Evolutionary conservation across 2,113 vertebrate species (phyloP).

Genomic region (Telmatochromis sp.): DNA sequence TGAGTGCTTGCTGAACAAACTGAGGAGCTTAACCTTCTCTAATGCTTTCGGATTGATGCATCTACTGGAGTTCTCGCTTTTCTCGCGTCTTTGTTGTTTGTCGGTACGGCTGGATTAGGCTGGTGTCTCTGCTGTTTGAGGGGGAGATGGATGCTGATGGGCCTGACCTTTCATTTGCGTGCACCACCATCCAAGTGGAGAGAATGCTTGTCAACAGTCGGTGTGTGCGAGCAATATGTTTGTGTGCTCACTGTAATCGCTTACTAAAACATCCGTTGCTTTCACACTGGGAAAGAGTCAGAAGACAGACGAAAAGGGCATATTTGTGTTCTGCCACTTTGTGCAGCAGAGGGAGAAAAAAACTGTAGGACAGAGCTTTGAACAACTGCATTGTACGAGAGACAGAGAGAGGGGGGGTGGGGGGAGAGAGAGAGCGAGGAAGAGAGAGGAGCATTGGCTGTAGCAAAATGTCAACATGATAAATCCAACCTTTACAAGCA

Average conservation of each 20-base stretch:
- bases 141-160: slow-evolving; percentile 65
- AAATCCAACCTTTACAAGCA: slow-evolving; percentile 77
- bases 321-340: slow-evolving; percentile 54
- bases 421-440: neutral
- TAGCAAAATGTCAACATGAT: slow-evolving; percentile 77
- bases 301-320: slow-evolving; percentile 62
- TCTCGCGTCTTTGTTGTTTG: slow-evolving; percentile 33
- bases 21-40: slow-evolving; percentile 43
- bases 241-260: slow-evolving; percentile 51
- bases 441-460: slow-evolving; percentile 31
- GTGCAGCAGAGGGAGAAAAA: neutral
- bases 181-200: slow-evolving; percentile 41
- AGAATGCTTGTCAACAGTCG: slow-evolving; percentile 35
- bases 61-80: slow-evolving; percentile 33
- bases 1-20: slow-evolving; percentile 37
- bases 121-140: slow-evolving; percentile 37
- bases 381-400: slow-evolving; percentile 33
- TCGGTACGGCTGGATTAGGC: slow-evolving; percentile 34
- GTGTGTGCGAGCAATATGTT: slow-evolving; percentile 41
- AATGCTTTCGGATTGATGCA: slow-evolving; percentile 50
- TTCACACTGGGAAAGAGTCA: slow-evolving; percentile 46
- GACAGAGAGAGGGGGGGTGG: neutral
- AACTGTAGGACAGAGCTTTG: slow-evolving; percentile 37
- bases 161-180: slow-evolving; percentile 68
- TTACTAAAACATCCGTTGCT: slow-evolving; percentile 46